Evolutionary conservation across 2,797 vertebrate species (phyloP).

Genomic region (Sebastes kiyomatsui): DNA sequence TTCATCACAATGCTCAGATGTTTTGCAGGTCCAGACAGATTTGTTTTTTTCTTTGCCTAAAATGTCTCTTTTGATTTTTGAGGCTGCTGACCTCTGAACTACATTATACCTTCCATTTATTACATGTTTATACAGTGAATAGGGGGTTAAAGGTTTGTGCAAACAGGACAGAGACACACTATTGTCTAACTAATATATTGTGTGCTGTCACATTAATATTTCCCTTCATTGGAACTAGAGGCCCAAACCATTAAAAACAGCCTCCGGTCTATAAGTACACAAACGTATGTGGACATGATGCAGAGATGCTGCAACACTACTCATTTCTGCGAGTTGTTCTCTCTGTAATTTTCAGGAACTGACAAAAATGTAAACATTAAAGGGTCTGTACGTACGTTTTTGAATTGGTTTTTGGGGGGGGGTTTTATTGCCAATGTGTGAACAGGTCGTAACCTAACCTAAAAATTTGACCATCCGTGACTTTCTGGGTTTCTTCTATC

Average conservation of each 20-base stretch:
- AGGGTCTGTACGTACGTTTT: fast-evolving
- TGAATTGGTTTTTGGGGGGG: too few relatives aligned
- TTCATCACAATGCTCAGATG: fast-evolving
- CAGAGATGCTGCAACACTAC: too few relatives aligned
- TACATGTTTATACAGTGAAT: neutral
- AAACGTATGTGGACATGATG: too few relatives aligned
- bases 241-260: neutral
- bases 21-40: too few relatives aligned
- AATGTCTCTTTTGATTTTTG: fast-evolving
- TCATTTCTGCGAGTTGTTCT: too few relatives aligned
- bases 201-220: neutral
- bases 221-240: neutral
- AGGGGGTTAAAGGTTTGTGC: neutral
- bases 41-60: too few relatives aligned
- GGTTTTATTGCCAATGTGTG: too few relatives aligned
- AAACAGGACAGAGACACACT: neutral
- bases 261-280: neutral
- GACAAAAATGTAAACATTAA: too few relatives aligned
- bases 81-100: fast-evolving
- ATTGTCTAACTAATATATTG: neutral
- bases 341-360: too few relatives aligned
- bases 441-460: too few relatives aligned
- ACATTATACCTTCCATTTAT: neutral
- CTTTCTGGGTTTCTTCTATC: too few relatives aligned
- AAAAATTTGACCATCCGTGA: too few relatives aligned